Percentiles rank a stretch among this genome's conserved stretches.
phyloP scores from a whole-genome alignment of 2,113 vertebrate species.

The Hippolais icterina region DNA sequence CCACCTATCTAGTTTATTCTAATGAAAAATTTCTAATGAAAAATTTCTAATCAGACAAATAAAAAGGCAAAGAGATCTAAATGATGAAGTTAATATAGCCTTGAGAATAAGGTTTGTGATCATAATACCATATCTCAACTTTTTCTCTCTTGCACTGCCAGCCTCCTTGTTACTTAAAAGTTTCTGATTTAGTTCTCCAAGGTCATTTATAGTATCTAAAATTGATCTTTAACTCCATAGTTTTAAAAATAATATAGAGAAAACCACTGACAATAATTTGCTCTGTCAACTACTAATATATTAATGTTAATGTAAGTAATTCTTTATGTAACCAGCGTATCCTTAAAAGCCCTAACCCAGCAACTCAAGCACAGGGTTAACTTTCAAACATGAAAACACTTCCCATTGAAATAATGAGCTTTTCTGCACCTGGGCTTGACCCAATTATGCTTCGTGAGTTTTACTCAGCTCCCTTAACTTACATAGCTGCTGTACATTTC shows the following conservation, averaged over 20 bases:
- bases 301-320: neutral
- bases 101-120: neutral
- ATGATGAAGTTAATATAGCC: neutral
- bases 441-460: neutral
- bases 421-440: neutral
- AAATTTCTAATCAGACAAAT: conserved; percentile 9
- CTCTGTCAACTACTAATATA: neutral
- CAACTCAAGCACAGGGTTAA: neutral
- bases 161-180: neutral
- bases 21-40: conserved; percentile 21
- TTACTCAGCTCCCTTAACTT: neutral
- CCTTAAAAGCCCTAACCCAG: neutral
- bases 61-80: conserved; percentile 16
- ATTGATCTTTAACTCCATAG: neutral
- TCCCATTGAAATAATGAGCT: neutral
- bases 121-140: neutral
- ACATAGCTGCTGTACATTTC: neutral
- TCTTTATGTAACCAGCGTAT: neutral
- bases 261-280: neutral
- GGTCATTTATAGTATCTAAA: neutral
- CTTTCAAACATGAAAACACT: neutral
- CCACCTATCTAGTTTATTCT: neutral
- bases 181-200: neutral
- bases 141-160: neutral
- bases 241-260: neutral